Evolutionary conservation across 2,888 invertebrate species (phyloP).

Genomic region (Phaedon cochleariae): DNA sequence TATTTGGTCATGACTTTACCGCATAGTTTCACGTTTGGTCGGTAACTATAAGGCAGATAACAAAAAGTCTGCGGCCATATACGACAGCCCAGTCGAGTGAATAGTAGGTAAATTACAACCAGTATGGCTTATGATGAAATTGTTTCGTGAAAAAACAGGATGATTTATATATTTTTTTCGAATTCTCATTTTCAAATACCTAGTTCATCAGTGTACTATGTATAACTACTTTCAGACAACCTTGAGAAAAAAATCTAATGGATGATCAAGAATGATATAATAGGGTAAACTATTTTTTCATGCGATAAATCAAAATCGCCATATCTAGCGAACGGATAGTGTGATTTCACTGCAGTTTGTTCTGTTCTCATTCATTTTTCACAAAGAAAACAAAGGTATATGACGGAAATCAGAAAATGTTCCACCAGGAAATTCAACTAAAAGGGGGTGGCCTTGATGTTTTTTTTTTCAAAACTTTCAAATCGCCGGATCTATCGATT

Average conservation of each 20-base stretch:
- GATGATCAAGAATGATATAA: no score
- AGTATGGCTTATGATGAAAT: slow-evolving; percentile 41
- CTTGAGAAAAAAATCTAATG: not conserved
- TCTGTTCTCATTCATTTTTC: no score
- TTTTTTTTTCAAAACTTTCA: no score
- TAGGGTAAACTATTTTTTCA: no score
- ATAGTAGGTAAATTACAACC: slow-evolving; percentile 40
- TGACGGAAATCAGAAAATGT: no score
- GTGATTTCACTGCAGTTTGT: no score
- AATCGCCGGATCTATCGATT: no score
- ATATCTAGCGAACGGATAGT: no score
- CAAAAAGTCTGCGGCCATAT: slow-evolving; percentile 44
- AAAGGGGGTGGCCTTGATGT: no score
- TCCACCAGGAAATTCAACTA: no score
- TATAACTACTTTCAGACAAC: not conserved
- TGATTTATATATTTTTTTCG: slow-evolving; percentile 39
- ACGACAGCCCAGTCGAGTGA: slow-evolving; percentile 21
- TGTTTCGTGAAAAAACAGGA: slow-evolving; percentile 39
- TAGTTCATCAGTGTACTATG: not conserved
- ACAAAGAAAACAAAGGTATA: no score
- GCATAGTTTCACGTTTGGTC: slow-evolving; percentile 51
- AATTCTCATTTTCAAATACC: not conserved
- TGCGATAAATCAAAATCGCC: no score
- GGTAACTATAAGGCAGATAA: slow-evolving; percentile 45
- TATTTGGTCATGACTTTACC: slow-evolving; percentile 48